Evolutionary conservation across 2,113 vertebrate species (phyloP).

Genomic region (Erpornis zantholeuca): DNA sequence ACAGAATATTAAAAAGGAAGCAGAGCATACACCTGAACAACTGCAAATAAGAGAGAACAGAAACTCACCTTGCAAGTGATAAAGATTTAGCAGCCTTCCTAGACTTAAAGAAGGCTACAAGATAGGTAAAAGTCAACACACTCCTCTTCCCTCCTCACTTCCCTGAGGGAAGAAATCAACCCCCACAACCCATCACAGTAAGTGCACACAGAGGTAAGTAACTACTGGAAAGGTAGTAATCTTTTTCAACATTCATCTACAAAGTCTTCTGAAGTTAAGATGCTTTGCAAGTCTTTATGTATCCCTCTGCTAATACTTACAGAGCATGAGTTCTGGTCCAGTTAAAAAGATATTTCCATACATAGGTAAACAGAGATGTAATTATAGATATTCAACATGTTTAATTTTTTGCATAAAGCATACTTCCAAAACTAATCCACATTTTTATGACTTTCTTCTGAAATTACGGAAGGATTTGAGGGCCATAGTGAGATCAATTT

Average conservation of each 20-base stretch:
- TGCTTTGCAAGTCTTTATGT: not conserved
- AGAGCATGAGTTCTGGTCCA: not conserved
- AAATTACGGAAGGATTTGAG: not conserved
- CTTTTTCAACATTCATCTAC: not conserved
- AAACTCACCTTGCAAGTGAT: not conserved
- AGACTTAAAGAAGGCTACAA: not conserved
- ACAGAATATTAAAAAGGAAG: not conserved
- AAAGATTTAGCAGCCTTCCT: not conserved
- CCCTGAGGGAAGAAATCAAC: not conserved
- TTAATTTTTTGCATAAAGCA: not conserved
- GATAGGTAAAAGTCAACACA: not conserved
- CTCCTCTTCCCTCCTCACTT: rapidly evolving
- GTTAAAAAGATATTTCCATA: not conserved
- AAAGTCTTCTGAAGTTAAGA: not conserved
- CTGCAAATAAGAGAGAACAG: not conserved
- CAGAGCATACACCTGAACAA: not conserved
- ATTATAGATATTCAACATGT: not conserved
- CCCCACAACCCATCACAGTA: not conserved
- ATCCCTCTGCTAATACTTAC: not conserved
- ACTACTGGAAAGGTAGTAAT: not conserved
- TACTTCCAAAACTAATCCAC: not conserved
- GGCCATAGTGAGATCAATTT: not conserved
- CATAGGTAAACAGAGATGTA: not conserved
- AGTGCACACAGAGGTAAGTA: not conserved
- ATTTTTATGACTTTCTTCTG: not conserved